Percentiles rank a stretch among this genome's conserved stretches.
These are phyloP conservation scores for Saxidomus purpurata DNA, from an alignment of 1,140 invertebrate species.

Conservation along the genomic window DNA sequence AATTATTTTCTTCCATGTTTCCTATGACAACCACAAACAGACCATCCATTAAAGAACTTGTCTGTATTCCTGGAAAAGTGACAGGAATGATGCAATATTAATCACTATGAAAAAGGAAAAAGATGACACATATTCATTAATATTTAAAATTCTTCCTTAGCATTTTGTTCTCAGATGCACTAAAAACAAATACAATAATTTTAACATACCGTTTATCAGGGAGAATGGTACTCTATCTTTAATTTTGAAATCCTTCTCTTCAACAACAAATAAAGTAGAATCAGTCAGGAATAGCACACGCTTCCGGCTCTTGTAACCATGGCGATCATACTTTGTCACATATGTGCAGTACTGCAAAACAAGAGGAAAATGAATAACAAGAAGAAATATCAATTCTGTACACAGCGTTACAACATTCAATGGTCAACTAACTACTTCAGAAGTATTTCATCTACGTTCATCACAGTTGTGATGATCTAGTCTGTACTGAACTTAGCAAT, in stretches of 20 bases:
- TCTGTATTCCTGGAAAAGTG: conserved; percentile 69
- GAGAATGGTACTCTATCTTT: conserved; percentile 93
- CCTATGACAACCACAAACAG: conserved; percentile 73
- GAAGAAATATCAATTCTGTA: too few species aligned
- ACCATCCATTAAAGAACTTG: conserved; percentile 75
- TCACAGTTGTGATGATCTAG: too few species aligned
- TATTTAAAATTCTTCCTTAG: too few species aligned
- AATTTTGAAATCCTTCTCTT: conserved; percentile 92
- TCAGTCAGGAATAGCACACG: conserved; percentile 92
- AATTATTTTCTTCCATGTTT: conserved; percentile 69
- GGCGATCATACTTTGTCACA: conserved; percentile 95
- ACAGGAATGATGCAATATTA: too few species aligned
- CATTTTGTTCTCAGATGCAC: too few species aligned
- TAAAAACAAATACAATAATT: too few species aligned
- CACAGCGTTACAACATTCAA: too few species aligned
- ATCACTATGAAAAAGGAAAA: too few species aligned
- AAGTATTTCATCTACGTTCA: too few species aligned
- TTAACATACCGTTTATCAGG: conserved; percentile 88
- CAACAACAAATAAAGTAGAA: conserved; percentile 92
- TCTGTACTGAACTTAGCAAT: too few species aligned
- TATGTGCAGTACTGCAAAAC: conserved; percentile 91
- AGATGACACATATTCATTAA: too few species aligned
- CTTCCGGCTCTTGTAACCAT: conserved; percentile 94
- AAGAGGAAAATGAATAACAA: conserved; percentile 29
- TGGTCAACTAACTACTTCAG: too few species aligned